Conservation (phyloP, 2,113 vertebrate genomes). For the Menura novaehollandiae region DNA sequence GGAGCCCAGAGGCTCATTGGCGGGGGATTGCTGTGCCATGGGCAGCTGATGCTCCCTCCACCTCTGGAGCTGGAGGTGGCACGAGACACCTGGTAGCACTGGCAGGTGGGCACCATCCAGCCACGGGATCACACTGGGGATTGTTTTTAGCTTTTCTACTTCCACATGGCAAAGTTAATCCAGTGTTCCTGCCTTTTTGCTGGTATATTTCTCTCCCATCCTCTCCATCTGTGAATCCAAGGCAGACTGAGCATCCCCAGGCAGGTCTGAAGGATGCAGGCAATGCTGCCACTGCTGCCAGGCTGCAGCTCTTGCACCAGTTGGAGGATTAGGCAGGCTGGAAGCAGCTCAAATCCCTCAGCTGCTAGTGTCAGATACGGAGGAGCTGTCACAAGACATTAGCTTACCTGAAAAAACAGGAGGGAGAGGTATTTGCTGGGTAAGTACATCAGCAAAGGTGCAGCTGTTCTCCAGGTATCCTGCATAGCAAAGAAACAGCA, state of each 20-base stretch:
- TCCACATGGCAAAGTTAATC: not conserved
- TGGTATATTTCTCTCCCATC: not conserved
- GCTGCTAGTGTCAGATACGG: not conserved
- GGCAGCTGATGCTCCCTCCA: not conserved
- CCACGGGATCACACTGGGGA: rapidly evolving
- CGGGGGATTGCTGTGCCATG: not conserved
- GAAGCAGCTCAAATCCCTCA: constrained; percentile 3
- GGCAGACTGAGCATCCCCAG: not conserved
- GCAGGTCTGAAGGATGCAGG: not conserved
- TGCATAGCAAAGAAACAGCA: not conserved
- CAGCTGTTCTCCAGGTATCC: not conserved
- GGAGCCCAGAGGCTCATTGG: not conserved
- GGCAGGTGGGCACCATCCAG: not conserved
- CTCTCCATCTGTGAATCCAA: not conserved
- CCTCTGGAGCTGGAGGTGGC: not conserved
- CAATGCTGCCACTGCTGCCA: not conserved
- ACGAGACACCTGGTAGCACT: not conserved
- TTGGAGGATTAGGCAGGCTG: constrained; percentile 13
- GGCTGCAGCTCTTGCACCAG: not conserved
- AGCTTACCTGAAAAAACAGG: not conserved
- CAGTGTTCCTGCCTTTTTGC: not conserved
- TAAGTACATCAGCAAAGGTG: not conserved
- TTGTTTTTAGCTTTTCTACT: not conserved
- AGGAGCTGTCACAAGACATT: not conserved
- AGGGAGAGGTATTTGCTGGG: not conserved